Base-by-base conservation (phyloP, 2,797 vertebrate genomes). In the Hydrophis major region DNA sequence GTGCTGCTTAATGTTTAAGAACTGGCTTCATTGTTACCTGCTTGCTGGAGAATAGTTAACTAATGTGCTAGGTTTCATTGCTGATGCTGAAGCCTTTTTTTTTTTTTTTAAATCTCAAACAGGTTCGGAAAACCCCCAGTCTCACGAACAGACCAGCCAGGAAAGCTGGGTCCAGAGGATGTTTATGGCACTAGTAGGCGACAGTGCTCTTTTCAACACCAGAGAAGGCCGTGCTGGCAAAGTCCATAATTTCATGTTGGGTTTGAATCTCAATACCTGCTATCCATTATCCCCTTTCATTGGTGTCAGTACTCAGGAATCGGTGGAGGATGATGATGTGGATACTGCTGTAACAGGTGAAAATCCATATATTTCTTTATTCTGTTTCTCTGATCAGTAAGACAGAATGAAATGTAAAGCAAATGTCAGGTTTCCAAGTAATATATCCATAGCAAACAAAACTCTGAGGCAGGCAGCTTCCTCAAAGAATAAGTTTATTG, bases 241-340 rank as follows among this genome's bases (percentile, higher is more conserved):
- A 97, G 99, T 99, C 89, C 98, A 99, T 97, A 99, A 99, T 97
- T 99, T 99, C 97, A 99, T 99, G 99, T 93, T 99, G 97, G 99
- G 99, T 56, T 96, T 99, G 93, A 99, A 99, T 97, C 98, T 99
- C 95, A 99, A 99, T 95, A 98, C 98, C 25, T 98, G 97, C 90
- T 98, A 98, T 6, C 98, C 98, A 0, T 97, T 98, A 87, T 99
- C 99, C 32, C 98, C 98, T 0, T 92, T 98, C 89, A 93, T 94
- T 18, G 97, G 98, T 7, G 37, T 98, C 1, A 27, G 91, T 0
- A 95, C 91, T 2, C 97, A 97, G 25, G 96, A 96, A 2, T 95
- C 96, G 0, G 42, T 98, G 91, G 98, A 98, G 5, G 98, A 98
- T 0, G 97, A 98, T 0, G 99, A 99, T 59, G 94, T 98, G 0